These are phyloP conservation scores for Dasyprocta punctata DNA, from an alignment of 2,113 vertebrate genomes.

Conservation along the genomic window DNA sequence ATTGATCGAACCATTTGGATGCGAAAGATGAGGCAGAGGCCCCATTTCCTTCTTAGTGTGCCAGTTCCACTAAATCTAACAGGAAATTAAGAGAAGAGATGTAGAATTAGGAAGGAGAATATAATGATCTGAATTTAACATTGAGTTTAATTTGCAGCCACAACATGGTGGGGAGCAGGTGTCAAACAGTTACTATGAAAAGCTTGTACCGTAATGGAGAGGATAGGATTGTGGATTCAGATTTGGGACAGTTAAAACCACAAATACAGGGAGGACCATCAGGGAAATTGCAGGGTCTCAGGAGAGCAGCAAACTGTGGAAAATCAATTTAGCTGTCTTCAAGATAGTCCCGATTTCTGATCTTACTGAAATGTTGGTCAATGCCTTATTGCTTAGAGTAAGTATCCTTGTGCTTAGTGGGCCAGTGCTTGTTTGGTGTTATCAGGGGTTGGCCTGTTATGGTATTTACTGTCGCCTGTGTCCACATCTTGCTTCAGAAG, in stretches of 20 bases:
- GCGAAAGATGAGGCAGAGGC: not conserved
- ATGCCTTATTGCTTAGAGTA: not conserved
- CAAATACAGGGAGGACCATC: not conserved
- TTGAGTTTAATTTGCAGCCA: not conserved
- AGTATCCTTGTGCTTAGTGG: not conserved
- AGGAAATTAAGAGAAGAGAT: not conserved
- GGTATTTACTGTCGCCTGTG: not conserved
- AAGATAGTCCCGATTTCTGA: not conserved
- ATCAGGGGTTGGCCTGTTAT: not conserved
- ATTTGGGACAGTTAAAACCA: not conserved
- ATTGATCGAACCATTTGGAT: not conserved
- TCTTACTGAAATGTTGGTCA: not conserved
- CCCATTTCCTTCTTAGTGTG: not conserved
- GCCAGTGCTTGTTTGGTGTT: not conserved
- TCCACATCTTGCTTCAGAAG: not conserved
- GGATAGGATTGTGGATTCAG: not conserved
- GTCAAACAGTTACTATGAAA: not conserved
- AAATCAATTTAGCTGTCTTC: not conserved
- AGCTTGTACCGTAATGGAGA: not conserved
- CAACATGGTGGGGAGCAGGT: not conserved
- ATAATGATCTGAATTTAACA: not conserved
- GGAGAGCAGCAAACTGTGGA: not conserved
- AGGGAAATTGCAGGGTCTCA: not conserved
- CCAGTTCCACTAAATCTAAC: not conserved
- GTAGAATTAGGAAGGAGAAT: not conserved